These are phyloP conservation scores for Falco cherrug DNA, from an alignment of 2,797 vertebrate genomes.

Conservation along the genomic window DNA sequence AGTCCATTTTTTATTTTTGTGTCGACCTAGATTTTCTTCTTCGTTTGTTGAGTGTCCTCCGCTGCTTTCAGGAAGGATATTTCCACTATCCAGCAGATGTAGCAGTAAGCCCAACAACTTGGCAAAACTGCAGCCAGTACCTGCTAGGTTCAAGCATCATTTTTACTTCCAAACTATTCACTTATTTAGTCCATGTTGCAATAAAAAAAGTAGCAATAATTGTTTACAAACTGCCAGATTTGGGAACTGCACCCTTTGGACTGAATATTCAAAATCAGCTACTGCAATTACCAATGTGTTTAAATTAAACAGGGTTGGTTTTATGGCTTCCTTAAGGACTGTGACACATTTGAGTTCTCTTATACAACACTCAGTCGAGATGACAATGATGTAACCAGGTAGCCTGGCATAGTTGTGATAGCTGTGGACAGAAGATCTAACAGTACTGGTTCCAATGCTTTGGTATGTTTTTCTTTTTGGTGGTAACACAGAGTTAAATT, in stretches of 20 bases:
- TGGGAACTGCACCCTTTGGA: neutral
- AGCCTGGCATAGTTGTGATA: conserved; percentile 1
- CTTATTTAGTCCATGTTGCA: neutral
- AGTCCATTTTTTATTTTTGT: neutral
- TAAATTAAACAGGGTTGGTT: neutral
- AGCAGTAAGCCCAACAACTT: neutral
- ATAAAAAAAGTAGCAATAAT: neutral
- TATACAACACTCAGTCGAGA: neutral
- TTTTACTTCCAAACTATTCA: neutral
- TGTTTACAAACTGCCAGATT: neutral
- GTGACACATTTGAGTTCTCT: neutral
- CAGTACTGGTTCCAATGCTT: conserved; percentile 7
- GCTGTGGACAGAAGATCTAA: conserved; percentile 24
- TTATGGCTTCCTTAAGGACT: neutral
- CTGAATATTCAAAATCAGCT: neutral
- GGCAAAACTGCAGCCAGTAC: neutral
- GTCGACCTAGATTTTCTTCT: neutral
- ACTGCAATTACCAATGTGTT: neutral
- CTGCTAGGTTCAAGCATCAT: neutral
- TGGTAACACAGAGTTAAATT: neutral
- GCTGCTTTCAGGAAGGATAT: neutral
- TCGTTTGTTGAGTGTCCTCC: neutral
- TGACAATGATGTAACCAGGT: neutral
- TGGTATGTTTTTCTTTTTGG: neutral
- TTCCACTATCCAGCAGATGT: neutral